Evolutionary conservation across 2,113 vertebrate genomes (phyloP), one percentile per base, ranked within the genome.

Genomic region (Scatophagus argus): DNA sequence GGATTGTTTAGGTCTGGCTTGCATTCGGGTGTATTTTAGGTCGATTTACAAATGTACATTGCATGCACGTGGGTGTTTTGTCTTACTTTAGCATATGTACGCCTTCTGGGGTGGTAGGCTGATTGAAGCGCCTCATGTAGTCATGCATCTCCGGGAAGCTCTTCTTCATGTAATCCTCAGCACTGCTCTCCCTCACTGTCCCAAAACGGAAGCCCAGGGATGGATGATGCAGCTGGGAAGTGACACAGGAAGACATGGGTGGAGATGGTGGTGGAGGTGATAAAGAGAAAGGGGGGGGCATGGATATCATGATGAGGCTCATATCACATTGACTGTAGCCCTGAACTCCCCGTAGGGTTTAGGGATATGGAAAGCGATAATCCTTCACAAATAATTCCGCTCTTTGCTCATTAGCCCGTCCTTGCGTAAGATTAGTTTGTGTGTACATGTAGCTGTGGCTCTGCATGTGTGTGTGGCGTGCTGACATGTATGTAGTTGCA

Each of bases 101-200:
- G 0, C 97, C 97, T 0, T 93, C 94, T 0, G 97, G 96, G 11
- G 98, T 97, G 83, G 96, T 96, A 90, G 98, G 97, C 43, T 95
- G 96, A 2, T 95, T 97, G 92, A 94, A 95, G 64, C 95, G 95
- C 19, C 96, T 84, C 95, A 97, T 96, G 94, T 97, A 95, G 39
- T 96, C 96, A 10, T 98, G 90, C 95, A 98, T 96, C 89, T 97
- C 96, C 0, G 96, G 97, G 82, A 99, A 99, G 85, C 96, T 98
- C 91, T 96, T 97, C 93, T 95, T 96, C 94, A 99, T 96, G 94
- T 98, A 99, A 74, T 97, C 96, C 89, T 99, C 97, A 0, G 98
- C 97, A 0, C 97, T 98, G 96, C 98, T 99, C 92, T 98, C 98
- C 93, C 96, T 95, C 75, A 99, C 97, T 0, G 98, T 99, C 81